Base-by-base conservation (phyloP, 2,797 vertebrate genomes). In the Onychomys arenicola region DNA sequence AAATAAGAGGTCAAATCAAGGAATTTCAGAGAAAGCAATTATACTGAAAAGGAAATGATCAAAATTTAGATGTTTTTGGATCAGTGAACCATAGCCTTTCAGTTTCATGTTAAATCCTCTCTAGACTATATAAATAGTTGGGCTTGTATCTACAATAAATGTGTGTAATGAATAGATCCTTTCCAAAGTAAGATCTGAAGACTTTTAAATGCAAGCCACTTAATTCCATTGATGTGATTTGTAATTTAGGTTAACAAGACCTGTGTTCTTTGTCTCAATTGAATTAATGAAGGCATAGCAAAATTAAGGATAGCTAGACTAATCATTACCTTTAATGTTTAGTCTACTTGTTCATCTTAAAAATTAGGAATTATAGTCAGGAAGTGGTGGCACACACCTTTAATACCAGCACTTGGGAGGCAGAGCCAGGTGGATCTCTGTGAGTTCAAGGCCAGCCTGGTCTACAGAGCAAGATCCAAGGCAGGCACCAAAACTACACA, bases 171-270 rank as follows among this genome's bases (percentile, higher is more conserved):
- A 37, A 12, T 17, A 73, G 34, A 3, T 32, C 40, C 4, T 85
- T 23, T 76, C 29, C 32, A 80, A 85, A 86, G 10, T 82, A 77
- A 23, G 4, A 13, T 5, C 0, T 46, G 4, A 29, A 81, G 49
- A 63, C 78, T 0, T 21, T 89, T 92, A 95, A 27, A 40, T 43
- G 0, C 6, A 73, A 87, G 10, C 17, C 69, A 16, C 32, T 92
- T 93, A 5, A 5, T 67, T 40, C n/a, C 8, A 93, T 40, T 63
- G 85, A 81, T 93, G 76, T 81, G 71, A 43, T 77, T 77, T 95
- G n/a, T 1, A 87, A 73, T 55, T 65, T 32, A 91, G 6, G 52
- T 65, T 34, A 94, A 91, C 17, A 95, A 88, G 52, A 69, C 12
- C 46, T 29, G 89, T 57, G 63, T 43, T 91, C 75, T 59, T 75